phyloP scores from a whole-genome alignment of 2,888 invertebrate genomes.

The Pyrrhia umbra region DNA sequence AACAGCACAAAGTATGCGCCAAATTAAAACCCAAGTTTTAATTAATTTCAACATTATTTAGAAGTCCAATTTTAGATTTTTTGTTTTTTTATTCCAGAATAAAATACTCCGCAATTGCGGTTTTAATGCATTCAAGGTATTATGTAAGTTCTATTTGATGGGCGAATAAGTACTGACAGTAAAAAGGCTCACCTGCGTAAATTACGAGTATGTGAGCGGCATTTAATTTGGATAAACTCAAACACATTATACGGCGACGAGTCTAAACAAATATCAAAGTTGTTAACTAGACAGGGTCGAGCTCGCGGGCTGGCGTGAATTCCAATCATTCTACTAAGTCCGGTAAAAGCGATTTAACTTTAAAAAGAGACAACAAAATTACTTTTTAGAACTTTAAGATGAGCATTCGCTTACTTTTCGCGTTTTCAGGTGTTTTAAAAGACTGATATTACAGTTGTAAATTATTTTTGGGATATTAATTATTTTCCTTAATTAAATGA shows the following conservation, averaged over 20 bases:
- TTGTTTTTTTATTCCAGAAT: too few relatives aligned
- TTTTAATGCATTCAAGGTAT: too few relatives aligned
- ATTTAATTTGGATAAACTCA: constrained; percentile 45
- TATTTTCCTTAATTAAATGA: too few relatives aligned
- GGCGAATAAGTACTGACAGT: neutral
- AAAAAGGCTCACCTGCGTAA: constrained; percentile 11
- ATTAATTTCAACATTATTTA: too few relatives aligned
- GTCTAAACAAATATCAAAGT: constrained; percentile 48
- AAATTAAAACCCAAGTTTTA: too few relatives aligned
- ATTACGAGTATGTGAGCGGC: constrained; percentile 21
- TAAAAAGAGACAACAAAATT: constrained; percentile 52
- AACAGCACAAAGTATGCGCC: too few relatives aligned
- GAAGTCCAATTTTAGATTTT: too few relatives aligned
- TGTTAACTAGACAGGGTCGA: constrained; percentile 39
- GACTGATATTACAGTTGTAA: constrained; percentile 13
- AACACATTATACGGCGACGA: constrained; percentile 36
- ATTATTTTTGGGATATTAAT: neutral
- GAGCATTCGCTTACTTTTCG: constrained; percentile 34
- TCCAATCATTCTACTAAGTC: constrained; percentile 47
- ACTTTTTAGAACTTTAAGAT: constrained; percentile 48
- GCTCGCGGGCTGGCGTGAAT: constrained; percentile 22
- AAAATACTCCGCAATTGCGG: too few relatives aligned
- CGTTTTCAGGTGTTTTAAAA: constrained; percentile 27
- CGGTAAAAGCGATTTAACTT: constrained; percentile 60
- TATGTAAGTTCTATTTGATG: too few relatives aligned